Conservation (phyloP, 2,797 vertebrate species). For the Uromys caudimaculatus region DNA sequence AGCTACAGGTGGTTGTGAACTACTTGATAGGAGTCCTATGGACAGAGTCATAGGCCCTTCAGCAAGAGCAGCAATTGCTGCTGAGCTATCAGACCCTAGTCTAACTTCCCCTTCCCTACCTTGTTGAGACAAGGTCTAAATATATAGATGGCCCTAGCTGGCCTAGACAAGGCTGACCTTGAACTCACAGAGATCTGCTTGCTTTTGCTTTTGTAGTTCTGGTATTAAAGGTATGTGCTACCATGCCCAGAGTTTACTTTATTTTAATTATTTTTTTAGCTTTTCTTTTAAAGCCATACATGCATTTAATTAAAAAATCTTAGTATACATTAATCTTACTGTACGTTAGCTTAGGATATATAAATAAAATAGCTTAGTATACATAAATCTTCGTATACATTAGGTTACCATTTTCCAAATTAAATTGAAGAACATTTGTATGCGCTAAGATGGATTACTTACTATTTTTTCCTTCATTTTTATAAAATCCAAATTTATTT, state of each 20-base stretch:
- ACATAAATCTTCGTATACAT: not conserved
- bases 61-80: not conserved
- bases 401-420: not conserved
- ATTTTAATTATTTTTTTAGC: not conserved
- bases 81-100: not conserved
- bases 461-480: not conserved
- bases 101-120: not conserved
- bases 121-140: not conserved
- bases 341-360: not conserved
- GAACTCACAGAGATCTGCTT: not conserved
- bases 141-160: not conserved
- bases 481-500: not conserved
- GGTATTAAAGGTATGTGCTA: not conserved
- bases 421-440: slow-evolving; percentile 28
- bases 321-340: not conserved
- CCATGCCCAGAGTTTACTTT: not conserved
- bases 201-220: not conserved
- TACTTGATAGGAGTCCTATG: not conserved
- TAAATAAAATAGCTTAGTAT: not conserved
- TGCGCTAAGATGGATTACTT: not conserved
- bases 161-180: not conserved
- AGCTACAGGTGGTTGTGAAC: not conserved
- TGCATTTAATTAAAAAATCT: not conserved
- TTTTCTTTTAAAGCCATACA: not conserved
- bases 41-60: not conserved